Conservation (phyloP, 2,797 vertebrate species). For the Arnoldichthys spilopterus region DNA sequence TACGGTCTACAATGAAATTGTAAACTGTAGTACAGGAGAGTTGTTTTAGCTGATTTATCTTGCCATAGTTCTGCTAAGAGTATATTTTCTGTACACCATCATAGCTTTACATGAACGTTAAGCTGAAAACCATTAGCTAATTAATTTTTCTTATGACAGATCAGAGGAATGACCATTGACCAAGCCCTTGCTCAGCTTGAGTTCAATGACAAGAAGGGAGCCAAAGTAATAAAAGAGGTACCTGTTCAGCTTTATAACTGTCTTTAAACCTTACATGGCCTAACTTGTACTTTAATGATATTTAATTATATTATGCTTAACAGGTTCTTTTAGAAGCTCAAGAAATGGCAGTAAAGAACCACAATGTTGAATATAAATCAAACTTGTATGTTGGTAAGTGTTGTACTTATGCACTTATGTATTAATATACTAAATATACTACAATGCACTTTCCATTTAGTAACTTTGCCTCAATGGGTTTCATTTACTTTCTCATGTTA, state of each 20-base stretch:
- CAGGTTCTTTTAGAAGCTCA: conserved; percentile 95
- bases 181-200: conserved; percentile 91
- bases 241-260: not conserved
- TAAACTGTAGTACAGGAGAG: not conserved
- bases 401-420: not conserved
- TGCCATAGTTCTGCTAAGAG: not conserved
- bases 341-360: conserved; percentile 91
- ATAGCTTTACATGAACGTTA: not conserved
- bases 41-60: not conserved
- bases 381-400: conserved; percentile 90
- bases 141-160: conserved; percentile 66
- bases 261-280: not conserved
- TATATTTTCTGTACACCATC: no score
- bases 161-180: conserved; percentile 92
- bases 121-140: not conserved
- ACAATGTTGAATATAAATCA: conserved; percentile 96
- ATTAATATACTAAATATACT: not conserved
- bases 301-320: conserved; percentile 2
- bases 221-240: conserved; percentile 94
- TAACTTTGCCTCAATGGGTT: not conserved
- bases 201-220: conserved; percentile 97
- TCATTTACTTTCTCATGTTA: not conserved
- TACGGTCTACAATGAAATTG: not conserved
- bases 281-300: no score
- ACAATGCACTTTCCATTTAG: not conserved